These are phyloP conservation scores for Calyptommatus sinebrachiatus DNA, from an alignment of 2,113 vertebrate species.

Conservation along the genomic window DNA sequence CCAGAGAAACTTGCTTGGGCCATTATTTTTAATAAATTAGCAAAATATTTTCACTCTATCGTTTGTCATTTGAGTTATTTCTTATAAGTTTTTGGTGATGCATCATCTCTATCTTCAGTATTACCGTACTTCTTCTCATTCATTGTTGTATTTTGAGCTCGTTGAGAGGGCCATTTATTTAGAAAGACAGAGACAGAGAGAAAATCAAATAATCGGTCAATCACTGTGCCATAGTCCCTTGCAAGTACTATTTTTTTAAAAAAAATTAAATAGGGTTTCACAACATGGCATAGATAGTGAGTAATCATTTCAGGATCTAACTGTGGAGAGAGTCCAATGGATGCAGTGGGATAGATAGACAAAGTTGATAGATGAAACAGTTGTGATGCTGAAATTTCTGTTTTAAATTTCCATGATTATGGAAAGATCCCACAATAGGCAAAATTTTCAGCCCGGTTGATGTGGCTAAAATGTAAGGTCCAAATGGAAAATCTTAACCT, in stretches of 20 bases:
- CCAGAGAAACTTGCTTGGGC: too few relatives aligned
- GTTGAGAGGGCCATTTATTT: background rate
- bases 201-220: background rate
- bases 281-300: background rate
- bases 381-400: background rate
- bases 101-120: too few relatives aligned
- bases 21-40: too few relatives aligned
- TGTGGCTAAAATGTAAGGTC: background rate
- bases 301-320: background rate
- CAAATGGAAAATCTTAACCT: background rate
- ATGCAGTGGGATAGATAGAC: too few relatives aligned
- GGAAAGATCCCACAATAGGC: background rate
- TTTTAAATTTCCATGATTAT: too few relatives aligned
- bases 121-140: too few relatives aligned
- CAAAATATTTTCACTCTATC: too few relatives aligned
- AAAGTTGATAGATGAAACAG: too few relatives aligned
- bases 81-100: background rate
- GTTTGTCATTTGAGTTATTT: too few relatives aligned
- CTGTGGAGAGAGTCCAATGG: too few relatives aligned
- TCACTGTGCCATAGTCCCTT: background rate
- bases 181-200: background rate
- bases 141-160: too few relatives aligned
- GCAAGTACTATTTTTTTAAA: background rate
- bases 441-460: background rate
- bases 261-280: background rate